Conservation (phyloP, 2,113 vertebrate species). For the western clawed frog (Xenopus tropicalis) region DNA sequence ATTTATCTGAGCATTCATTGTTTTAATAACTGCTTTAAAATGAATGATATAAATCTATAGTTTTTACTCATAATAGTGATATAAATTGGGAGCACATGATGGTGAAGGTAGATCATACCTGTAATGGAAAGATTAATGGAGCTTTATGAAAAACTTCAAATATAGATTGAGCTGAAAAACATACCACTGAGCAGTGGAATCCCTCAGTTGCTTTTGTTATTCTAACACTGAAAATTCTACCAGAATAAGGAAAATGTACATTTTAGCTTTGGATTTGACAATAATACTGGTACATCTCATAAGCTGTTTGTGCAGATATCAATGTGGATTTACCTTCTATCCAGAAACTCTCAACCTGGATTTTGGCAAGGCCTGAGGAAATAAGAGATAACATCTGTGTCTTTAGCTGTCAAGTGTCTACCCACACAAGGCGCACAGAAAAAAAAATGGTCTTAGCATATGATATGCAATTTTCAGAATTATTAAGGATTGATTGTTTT, state of each 20-base stretch:
- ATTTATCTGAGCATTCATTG: slow-evolving; percentile 19
- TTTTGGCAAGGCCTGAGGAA: neutral
- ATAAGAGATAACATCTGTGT: neutral
- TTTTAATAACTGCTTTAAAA: slow-evolving; percentile 14
- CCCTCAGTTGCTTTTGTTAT: neutral
- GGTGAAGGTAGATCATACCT: slow-evolving; percentile 2
- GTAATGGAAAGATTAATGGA: slow-evolving; percentile 37
- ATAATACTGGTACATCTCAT: neutral
- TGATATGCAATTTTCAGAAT: no score
- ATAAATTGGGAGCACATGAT: slow-evolving; percentile 4
- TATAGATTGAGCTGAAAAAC: slow-evolving; percentile 17
- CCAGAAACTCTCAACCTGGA: slow-evolving; percentile 10
- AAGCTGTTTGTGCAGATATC: neutral
- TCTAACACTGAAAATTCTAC: neutral
- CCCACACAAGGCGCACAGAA: neutral
- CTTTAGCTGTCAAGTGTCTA: neutral
- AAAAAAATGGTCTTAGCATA: no score
- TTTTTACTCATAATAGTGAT: slow-evolving; percentile 9
- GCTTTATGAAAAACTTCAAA: slow-evolving; percentile 26
- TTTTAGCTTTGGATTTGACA: neutral
- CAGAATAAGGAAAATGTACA: slow-evolving; percentile 5
- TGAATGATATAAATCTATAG: slow-evolving; percentile 20
- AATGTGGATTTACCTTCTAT: slow-evolving; percentile 9
- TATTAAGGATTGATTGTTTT: no score
- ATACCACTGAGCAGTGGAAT: slow-evolving; percentile 7